Base-by-base conservation (phyloP, 2,888 invertebrate species). In the Seira sanloemensis region DNA sequence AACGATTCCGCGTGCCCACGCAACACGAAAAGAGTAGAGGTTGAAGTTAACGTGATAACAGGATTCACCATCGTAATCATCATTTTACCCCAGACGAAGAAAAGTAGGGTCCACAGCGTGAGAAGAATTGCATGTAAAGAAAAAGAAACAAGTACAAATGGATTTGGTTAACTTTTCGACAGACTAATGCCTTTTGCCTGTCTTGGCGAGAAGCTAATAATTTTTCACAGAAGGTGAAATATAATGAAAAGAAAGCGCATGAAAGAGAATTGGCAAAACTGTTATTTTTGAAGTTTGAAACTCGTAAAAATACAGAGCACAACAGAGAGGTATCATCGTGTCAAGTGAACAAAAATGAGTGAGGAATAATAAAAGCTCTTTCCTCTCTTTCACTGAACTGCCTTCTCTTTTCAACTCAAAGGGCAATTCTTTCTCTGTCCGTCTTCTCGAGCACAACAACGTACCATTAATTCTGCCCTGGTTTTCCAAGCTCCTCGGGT, bases 381-480 rank as follows among this genome's bases (percentile, higher is more conserved):
- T 19, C 16, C 24, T 19, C 24, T 23, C 23, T 67, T n/a, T n/a
- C n/a, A n/a, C n/a, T n/a, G n/a, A n/a, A n/a, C n/a, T n/a, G n/a
- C n/a, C n/a, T n/a, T n/a, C n/a, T n/a, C n/a, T n/a, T n/a, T n/a
- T n/a, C n/a, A n/a, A n/a, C n/a, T n/a, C n/a, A n/a, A n/a, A n/a
- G n/a, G n/a, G n/a, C n/a, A n/a, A n/a, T n/a, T n/a, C n/a, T n/a
- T n/a, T n/a, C n/a, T n/a, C n/a, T n/a, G n/a, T n/a, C n/a, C n/a
- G n/a, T n/a, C n/a, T n/a, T n/a, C 12, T 37, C 4, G 12, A 37
- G 37, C 37, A 37, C 23, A 7, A 67, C 16, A 58, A 75, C 74
- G 71, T 84, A 85, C 87, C 87, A 87, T 87, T 78, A 87, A 82
- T 62, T 87, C 87, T 71, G 86, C 87, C 77, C 83, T 86, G 78